Conservation (phyloP, 2,888 invertebrate species). For the Tricholauxania praeusta region DNA sequence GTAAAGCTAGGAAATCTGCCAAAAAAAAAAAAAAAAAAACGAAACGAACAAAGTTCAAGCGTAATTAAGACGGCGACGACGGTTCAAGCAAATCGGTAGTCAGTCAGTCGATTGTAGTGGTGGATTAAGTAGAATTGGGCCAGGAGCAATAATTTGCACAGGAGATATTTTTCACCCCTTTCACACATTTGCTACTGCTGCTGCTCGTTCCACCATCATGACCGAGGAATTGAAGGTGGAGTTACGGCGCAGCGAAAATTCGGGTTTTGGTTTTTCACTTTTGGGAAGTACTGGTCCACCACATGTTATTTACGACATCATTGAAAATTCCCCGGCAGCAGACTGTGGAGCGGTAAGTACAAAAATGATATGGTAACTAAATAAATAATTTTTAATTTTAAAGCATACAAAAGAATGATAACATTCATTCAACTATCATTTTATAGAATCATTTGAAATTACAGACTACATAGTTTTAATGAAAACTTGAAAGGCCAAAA, state of each 20-base stretch:
- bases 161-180: neutral
- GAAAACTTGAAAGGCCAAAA: no score
- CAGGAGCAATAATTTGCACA: neutral
- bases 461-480: no score
- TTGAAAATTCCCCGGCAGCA: conserved; percentile 93
- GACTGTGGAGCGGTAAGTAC: conserved; percentile 75
- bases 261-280: conserved; percentile 91
- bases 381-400: no score
- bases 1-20: neutral
- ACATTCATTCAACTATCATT: no score
- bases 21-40: conserved; percentile 10
- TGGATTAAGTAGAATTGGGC: neutral
- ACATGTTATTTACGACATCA: conserved; percentile 93
- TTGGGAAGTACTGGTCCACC: conserved; percentile 92
- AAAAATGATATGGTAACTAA: neutral
- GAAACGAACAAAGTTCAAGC: neutral
- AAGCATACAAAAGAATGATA: no score
- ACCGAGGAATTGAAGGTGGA: conserved; percentile 92
- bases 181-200: conserved; percentile 6
- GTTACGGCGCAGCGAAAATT: conserved; percentile 87
- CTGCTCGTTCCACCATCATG: conserved; percentile 49
- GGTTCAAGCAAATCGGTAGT: conserved; percentile 8
- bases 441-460: no score
- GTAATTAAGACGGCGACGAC: conserved; percentile 17
- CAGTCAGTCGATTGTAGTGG: neutral